Evolutionary conservation across 2,113 vertebrate species (phyloP).

Genomic region (Siniperca chuatsi): DNA sequence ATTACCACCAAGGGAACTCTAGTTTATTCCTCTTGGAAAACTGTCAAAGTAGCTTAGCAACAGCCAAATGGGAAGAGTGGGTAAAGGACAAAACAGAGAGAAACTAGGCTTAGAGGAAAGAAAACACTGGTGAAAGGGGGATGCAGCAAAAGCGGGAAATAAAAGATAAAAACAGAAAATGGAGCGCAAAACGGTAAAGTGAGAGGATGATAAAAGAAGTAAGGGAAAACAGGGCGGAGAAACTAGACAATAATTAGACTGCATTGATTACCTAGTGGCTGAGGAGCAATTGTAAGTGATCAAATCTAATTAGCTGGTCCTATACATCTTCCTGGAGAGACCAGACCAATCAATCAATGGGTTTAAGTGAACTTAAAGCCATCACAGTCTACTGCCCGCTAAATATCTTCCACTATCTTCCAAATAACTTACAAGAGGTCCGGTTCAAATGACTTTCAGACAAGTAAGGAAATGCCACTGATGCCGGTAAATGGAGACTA

Average conservation of each 20-base stretch:
- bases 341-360: slow-evolving; percentile 73
- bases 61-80: slow-evolving; percentile 35
- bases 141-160: slow-evolving; percentile 13
- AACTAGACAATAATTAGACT: slow-evolving; percentile 68
- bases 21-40: slow-evolving; percentile 56
- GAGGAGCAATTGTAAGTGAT: slow-evolving; percentile 78
- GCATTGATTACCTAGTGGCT: slow-evolving; percentile 76
- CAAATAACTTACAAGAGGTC: slow-evolving; percentile 54
- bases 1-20: slow-evolving; percentile 14
- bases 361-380: slow-evolving; percentile 78
- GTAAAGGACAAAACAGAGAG: slow-evolving; percentile 33
- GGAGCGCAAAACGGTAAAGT: slow-evolving; percentile 2
- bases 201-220: slow-evolving; percentile 38
- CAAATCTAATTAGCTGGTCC: slow-evolving; percentile 80
- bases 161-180: not conserved
- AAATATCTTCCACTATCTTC: slow-evolving; percentile 60
- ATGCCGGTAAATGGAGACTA: slow-evolving; percentile 28
- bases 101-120: slow-evolving; percentile 28
- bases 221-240: slow-evolving; percentile 34
- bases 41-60: slow-evolving; percentile 39
- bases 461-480: slow-evolving; percentile 37
- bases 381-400: slow-evolving; percentile 68
- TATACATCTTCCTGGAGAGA: slow-evolving; percentile 78
- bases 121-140: not conserved
- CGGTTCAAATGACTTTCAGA: slow-evolving; percentile 54